Conservation (phyloP, 2,888 invertebrate species). For the Coelopa pilipes region DNA sequence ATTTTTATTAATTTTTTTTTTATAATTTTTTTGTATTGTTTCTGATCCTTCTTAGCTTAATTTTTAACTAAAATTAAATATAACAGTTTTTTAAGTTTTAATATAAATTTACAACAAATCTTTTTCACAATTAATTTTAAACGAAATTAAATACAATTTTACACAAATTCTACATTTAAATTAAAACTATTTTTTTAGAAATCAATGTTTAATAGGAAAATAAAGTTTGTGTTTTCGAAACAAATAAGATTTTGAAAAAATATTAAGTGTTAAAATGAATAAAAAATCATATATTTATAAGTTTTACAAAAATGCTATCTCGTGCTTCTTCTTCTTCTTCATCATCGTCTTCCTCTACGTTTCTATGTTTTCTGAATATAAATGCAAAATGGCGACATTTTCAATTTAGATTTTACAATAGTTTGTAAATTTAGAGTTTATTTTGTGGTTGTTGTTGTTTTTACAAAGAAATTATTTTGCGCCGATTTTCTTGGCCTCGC, state of each 20-base stretch:
- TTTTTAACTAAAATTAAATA: not conserved
- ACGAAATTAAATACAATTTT: no score
- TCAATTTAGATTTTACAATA: constrained; percentile 46
- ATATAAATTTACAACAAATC: no score
- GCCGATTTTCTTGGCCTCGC: constrained; percentile 41
- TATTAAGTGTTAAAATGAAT: not conserved
- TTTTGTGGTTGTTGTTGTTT: constrained; percentile 40
- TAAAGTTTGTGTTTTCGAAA: not conserved
- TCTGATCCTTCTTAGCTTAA: not conserved
- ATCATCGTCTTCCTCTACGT: constrained; percentile 26
- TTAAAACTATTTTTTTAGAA: constrained; percentile 20
- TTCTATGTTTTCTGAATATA: constrained; percentile 47
- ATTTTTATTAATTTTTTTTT: constrained; percentile 41
- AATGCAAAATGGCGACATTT: constrained; percentile 66
- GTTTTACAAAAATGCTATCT: not conserved
- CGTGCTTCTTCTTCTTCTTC: not conserved
- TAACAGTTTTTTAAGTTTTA: no score
- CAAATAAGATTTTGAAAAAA: constrained; percentile 7
- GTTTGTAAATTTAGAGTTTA: constrained; percentile 41
- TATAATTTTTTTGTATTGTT: constrained; percentile 34
- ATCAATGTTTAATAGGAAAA: not conserved
- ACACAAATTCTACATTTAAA: not conserved
- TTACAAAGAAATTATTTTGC: constrained; percentile 66
- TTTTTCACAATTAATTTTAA: no score
- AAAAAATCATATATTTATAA: not conserved